Conservation (phyloP, 2,888 invertebrate genomes). For the Reticulitermes lucifugus region DNA sequence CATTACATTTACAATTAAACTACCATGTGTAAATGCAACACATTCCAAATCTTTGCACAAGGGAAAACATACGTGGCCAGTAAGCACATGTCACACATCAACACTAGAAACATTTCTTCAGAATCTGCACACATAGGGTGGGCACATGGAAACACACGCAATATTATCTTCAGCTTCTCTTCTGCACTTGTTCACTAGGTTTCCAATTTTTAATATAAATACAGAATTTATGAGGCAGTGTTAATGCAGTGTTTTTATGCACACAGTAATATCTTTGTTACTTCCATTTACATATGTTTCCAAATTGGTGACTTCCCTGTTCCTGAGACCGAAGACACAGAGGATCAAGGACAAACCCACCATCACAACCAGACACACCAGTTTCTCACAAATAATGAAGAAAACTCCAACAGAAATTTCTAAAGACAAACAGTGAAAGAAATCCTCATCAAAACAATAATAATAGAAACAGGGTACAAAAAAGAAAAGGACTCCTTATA, state of each 20-base stretch:
- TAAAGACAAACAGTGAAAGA: too few species aligned
- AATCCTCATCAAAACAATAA: too few species aligned
- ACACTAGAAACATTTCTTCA: not conserved
- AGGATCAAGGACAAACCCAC: not conserved
- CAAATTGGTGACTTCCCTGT: not conserved
- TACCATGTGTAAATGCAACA: conserved; percentile 11
- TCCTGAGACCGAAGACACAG: not conserved
- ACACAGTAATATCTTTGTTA: not conserved
- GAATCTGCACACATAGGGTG: not conserved
- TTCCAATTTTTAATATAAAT: not conserved
- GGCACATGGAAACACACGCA: conserved; percentile 13
- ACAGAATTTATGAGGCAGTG: conserved; percentile 11
- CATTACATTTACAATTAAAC: not conserved
- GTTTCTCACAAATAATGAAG: too few species aligned
- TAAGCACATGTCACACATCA: not conserved
- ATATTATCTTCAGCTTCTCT: not conserved
- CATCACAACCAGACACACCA: too few species aligned
- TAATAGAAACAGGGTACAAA: too few species aligned
- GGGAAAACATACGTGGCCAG: not conserved
- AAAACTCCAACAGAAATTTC: too few species aligned
- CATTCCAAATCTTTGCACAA: not conserved
- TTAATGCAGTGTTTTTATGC: conserved; percentile 7
- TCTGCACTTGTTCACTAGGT: not conserved
- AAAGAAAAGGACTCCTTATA: too few species aligned
- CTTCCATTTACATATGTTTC: not conserved